Conservation (phyloP, 2,113 vertebrate genomes). For the Aegithalos caudatus region DNA sequence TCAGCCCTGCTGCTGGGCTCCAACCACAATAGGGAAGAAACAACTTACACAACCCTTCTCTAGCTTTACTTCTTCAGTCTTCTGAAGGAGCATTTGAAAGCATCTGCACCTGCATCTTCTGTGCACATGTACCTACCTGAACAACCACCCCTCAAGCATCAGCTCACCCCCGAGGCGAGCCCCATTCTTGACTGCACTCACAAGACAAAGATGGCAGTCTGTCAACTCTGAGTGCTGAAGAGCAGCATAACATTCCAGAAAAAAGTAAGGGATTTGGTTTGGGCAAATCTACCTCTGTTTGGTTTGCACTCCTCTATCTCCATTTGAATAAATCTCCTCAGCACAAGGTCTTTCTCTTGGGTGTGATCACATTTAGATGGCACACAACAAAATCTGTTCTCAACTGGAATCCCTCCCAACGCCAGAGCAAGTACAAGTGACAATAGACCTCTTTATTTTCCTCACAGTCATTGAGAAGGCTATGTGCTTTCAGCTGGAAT, state of each 20-base stretch:
- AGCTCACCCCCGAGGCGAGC: rapidly evolving
- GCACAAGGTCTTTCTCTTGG: neutral
- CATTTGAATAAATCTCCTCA: neutral
- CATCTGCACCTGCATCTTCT: neutral
- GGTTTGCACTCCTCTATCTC: neutral
- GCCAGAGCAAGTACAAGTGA: neutral
- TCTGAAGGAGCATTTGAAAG: neutral
- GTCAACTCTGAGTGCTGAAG: neutral
- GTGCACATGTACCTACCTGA: rapidly evolving
- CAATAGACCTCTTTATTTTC: neutral
- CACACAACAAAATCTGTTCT: neutral
- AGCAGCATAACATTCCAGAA: neutral
- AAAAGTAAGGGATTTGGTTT: neutral
- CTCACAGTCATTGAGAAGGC: neutral
- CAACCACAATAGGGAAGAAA: neutral
- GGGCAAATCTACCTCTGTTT: neutral
- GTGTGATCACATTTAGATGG: neutral
- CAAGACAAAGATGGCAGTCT: neutral
- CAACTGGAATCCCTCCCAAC: neutral
- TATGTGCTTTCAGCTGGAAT: neutral
- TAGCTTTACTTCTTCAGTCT: neutral
- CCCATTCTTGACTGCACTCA: neutral
- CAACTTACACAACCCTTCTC: neutral
- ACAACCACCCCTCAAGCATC: rapidly evolving
- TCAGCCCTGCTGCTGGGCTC: neutral